Evolutionary conservation across 2,797 vertebrate species (phyloP), one percentile per base, ranked within the genome.

Genomic region (Podargus strigoides): DNA sequence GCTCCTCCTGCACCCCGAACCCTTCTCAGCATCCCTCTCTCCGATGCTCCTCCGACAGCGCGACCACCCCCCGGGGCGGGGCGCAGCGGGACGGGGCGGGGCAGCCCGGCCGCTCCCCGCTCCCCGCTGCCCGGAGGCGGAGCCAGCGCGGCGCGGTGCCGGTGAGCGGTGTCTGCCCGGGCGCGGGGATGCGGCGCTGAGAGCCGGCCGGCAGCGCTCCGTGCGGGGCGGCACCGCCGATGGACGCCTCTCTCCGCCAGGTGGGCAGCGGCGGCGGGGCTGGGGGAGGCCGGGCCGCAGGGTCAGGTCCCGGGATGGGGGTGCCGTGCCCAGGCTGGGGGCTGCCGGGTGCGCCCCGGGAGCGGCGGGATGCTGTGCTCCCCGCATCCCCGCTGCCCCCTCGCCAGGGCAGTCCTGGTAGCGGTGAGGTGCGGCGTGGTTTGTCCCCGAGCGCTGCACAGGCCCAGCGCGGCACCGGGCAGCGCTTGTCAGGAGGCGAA

Each of bases 211-310:
- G 70, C 49, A 49, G 70, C 80, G 47, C 89, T 46, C 72, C 30
- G 37, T 16, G 74, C 55, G 39, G 49, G 88, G 85, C 42, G 36
- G 30, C 36, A 76, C 59, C 69, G 64, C 89, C 64, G 50, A 92
- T 94, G 93, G 93, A 94, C 82, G 58, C 90, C 58, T 62, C 90
- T 67, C 68, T 90, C 44, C 59, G 87, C 36, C 87, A 90, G 93
- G 93, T 92, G 73, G 68, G 93, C 63, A 90, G 68, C 83, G 72
- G 53, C 59, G n/a, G 44, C 47, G 42, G 59, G 26, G 59, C 49
- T 47, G 27, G 60, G 37, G 32, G 30, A 16, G 15, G 50, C 11
- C 56, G 47, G 55, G 7, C 21, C 75, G 55, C 59, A 4, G 69
- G 42, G 28, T 36, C 8, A 4, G 46, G 23, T 64, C 44, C 52